Evolutionary conservation across 2,888 invertebrate genomes (phyloP).

Genomic region (Eupsilia transversa): DNA sequence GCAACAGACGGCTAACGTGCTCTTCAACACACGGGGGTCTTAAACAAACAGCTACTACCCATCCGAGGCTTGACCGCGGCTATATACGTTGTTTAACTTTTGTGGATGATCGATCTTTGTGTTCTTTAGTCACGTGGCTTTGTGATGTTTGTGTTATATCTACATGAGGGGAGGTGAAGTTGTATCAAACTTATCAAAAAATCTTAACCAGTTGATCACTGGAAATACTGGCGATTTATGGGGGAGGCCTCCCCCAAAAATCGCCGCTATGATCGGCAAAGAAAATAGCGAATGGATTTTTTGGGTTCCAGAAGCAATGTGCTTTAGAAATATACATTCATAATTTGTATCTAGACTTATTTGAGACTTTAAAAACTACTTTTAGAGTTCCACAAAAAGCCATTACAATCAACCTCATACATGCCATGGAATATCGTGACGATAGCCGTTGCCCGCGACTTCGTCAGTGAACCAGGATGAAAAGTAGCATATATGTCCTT

Average conservation of each 20-base stretch:
- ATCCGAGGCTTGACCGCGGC: slow-evolving; percentile 42
- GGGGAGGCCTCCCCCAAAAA: not conserved
- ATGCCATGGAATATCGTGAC: too few species aligned
- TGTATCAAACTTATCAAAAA: not conserved
- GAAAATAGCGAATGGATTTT: too few species aligned
- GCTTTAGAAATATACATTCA: not conserved
- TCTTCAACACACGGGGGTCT: slow-evolving; percentile 26
- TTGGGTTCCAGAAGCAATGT: not conserved
- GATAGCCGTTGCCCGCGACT: too few species aligned
- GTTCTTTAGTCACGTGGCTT: slow-evolving; percentile 24
- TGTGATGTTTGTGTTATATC: slow-evolving; percentile 15
- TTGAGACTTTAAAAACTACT: too few species aligned
- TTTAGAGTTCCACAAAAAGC: too few species aligned
- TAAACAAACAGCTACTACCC: slow-evolving; percentile 40
- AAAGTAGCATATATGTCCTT: too few species aligned
- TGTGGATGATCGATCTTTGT: slow-evolving; percentile 23
- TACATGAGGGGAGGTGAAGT: not conserved
- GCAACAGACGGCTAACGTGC: slow-evolving; percentile 30
- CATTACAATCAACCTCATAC: too few species aligned
- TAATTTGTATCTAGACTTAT: too few species aligned
- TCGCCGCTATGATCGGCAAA: too few species aligned
- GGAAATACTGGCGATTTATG: too few species aligned
- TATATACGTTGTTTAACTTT: slow-evolving; percentile 41
- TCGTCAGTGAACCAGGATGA: too few species aligned
- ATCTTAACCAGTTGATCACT: not conserved